Conservation (phyloP, 2,888 invertebrate species). For the Cryptosula pallasiana region DNA sequence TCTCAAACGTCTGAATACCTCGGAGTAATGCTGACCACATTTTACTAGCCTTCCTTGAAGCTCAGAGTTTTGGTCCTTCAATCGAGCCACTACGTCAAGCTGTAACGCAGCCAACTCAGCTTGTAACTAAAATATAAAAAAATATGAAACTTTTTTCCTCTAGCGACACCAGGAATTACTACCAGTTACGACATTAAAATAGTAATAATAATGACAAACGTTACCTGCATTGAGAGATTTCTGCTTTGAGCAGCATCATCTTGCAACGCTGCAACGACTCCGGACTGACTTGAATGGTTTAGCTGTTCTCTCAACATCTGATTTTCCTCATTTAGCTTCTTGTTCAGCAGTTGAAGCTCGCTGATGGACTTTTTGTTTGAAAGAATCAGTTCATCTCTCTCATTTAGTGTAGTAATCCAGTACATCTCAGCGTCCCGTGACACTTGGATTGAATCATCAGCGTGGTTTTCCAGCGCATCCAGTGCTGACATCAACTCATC, state of each 20-base stretch:
- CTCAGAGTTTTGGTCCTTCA: not conserved
- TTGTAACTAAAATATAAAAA: no score
- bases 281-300: not conserved
- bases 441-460: slow-evolving; percentile 12
- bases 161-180: no score
- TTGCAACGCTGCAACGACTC: not conserved
- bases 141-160: no score
- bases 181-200: no score
- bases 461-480: slow-evolving; percentile 9
- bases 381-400: slow-evolving; percentile 20
- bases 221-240: slow-evolving; percentile 8
- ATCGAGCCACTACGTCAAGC: not conserved
- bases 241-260: slow-evolving; percentile 14
- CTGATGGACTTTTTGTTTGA: slow-evolving; percentile 1
- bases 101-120: slow-evolving; percentile 3
- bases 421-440: slow-evolving; percentile 1
- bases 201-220: not conserved
- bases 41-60: not conserved
- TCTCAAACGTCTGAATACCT: not conserved
- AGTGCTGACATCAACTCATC: slow-evolving; percentile 20
- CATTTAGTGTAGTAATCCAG: slow-evolving; percentile 17
- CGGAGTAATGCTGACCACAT: slow-evolving; percentile 6
- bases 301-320: not conserved
- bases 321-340: not conserved
- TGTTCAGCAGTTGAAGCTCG: not conserved